Evolutionary conservation across 1,140 invertebrate genomes (phyloP).

Genomic region (Akabosia matsudoensis): DNA sequence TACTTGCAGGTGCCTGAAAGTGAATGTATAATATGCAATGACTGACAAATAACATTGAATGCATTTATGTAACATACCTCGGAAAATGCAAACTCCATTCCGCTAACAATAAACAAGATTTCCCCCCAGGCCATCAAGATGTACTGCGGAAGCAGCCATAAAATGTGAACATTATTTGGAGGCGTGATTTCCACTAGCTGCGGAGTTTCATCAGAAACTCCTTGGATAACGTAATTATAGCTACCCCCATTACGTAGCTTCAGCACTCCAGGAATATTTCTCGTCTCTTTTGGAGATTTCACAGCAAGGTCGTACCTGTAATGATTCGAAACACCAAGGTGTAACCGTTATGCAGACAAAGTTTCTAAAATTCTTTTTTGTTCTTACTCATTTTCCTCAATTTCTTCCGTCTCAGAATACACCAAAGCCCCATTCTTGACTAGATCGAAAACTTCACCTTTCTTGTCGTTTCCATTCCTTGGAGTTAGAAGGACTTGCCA

Average conservation of each 20-base stretch:
- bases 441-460: too few relatives aligned
- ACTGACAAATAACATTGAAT: background rate
- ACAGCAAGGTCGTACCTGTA: too few relatives aligned
- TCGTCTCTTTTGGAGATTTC: background rate
- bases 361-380: too few relatives aligned
- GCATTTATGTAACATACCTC: constrained; percentile 28
- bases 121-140: constrained; percentile 44
- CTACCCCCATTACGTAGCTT: background rate
- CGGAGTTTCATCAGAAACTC: background rate
- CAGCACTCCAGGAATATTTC: too few relatives aligned
- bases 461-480: too few relatives aligned
- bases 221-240: background rate
- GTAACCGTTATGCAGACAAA: too few relatives aligned
- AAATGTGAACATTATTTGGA: constrained; percentile 53
- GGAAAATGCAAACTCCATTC: constrained; percentile 42
- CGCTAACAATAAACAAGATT: constrained; percentile 44
- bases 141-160: constrained; percentile 65
- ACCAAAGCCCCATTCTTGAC: too few relatives aligned
- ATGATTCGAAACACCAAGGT: too few relatives aligned
- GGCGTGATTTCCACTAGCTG: background rate
- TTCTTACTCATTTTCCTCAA: background rate
- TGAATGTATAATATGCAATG: constrained; percentile 13
- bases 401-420: background rate
- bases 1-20: constrained; percentile 78
- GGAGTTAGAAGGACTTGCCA: too few relatives aligned